phyloP scores from a whole-genome alignment of 2,113 vertebrate species.

The Rhipidura dahli region DNA sequence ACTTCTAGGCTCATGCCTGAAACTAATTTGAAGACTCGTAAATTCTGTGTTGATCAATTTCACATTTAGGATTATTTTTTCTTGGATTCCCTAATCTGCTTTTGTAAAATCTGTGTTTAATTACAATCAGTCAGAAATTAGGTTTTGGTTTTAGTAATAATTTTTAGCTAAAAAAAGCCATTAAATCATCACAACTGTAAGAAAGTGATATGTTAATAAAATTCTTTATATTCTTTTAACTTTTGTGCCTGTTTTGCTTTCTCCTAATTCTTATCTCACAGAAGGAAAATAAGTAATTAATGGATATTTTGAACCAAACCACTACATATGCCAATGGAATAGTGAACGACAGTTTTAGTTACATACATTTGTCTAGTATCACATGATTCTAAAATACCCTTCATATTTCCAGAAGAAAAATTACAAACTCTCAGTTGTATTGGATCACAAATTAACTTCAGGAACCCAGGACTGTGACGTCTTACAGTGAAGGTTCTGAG shows the following conservation, averaged over 20 bases:
- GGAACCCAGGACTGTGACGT: not conserved
- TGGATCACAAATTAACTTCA: not conserved
- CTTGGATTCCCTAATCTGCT: not conserved
- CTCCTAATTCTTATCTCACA: too few species aligned
- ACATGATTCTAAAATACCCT: not conserved
- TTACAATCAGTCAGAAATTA: not conserved
- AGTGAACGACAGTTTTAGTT: not conserved
- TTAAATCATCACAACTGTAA: not conserved
- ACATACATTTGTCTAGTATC: not conserved
- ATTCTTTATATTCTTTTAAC: too few species aligned
- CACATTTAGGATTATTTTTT: not conserved
- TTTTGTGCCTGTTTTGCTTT: too few species aligned
- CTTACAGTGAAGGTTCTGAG: not conserved
- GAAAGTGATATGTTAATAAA: not conserved
- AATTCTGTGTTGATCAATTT: not conserved
- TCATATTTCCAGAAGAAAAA: not conserved
- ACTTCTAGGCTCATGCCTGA: not conserved
- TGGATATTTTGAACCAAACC: too few species aligned
- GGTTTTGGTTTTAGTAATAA: not conserved
- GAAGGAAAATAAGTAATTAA: too few species aligned
- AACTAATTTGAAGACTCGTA: not conserved
- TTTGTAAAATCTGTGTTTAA: not conserved
- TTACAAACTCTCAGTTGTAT: not conserved
- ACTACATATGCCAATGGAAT: too few species aligned
- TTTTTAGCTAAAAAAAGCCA: not conserved